Percentiles rank a stretch among this genome's conserved stretches.
These are phyloP conservation scores for Mesembrinibis cayennensis DNA, from an alignment of 2,113 vertebrate species.

Conservation along the genomic window DNA sequence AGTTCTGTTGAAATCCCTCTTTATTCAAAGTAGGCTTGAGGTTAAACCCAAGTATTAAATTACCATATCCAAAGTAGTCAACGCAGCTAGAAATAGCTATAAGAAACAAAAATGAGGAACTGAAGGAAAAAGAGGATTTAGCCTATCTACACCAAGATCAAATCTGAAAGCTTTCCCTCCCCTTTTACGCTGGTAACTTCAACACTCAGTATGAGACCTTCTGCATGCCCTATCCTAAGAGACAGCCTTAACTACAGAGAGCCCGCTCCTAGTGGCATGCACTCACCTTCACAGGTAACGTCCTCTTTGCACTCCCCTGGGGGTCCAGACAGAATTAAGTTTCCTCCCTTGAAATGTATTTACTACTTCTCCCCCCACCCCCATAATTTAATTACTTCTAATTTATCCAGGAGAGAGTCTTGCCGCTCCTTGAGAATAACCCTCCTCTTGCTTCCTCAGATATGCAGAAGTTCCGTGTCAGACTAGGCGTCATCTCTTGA, in stretches of 20 bases:
- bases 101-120: neutral
- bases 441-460: neutral
- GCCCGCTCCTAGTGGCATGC: too few relatives aligned
- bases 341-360: neutral
- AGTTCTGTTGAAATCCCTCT: neutral
- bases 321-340: neutral
- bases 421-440: neutral
- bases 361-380: neutral
- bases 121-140: neutral
- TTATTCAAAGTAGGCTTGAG: neutral
- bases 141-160: neutral
- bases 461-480: neutral
- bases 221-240: neutral
- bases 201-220: neutral
- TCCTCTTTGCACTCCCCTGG: neutral
- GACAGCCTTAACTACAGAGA: neutral
- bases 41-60: neutral
- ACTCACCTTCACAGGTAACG: neutral
- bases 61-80: neutral
- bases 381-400: neutral
- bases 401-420: neutral
- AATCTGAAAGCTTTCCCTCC: neutral
- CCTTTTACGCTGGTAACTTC: neutral
- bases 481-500: fast-evolving
- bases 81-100: neutral